phyloP scores from a whole-genome alignment of 2,797 vertebrate species.

The Emydoidea blandingii region DNA sequence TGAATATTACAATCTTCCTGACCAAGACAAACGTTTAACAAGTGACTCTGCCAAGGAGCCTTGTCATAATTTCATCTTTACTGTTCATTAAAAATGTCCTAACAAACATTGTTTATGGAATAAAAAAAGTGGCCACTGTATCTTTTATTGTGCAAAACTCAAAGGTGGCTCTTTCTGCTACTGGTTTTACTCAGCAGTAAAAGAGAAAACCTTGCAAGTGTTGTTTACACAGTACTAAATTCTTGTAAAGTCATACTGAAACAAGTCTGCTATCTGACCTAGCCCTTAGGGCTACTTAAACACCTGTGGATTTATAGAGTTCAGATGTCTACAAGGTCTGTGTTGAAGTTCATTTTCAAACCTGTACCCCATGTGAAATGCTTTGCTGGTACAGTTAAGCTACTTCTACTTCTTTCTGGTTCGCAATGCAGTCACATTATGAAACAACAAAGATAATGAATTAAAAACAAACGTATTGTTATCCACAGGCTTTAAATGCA shows the following conservation, averaged over 20 bases:
- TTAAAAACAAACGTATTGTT: constrained; percentile 49
- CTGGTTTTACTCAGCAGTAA: constrained; percentile 81
- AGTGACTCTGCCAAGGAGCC: neutral
- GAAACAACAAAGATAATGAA: constrained; percentile 51
- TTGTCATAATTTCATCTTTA: neutral
- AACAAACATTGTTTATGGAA: neutral
- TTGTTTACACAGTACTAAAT: constrained; percentile 83
- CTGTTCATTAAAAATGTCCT: constrained; percentile 12
- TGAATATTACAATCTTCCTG: neutral
- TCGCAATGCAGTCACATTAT: constrained; percentile 54
- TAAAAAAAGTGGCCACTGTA: constrained; percentile 7
- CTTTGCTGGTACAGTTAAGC: constrained; percentile 67
- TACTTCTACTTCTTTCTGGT: constrained; percentile 63
- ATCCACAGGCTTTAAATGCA: constrained; percentile 22
- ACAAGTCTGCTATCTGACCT: constrained; percentile 81
- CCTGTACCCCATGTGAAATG: constrained; percentile 72
- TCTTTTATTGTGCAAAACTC: constrained; percentile 65
- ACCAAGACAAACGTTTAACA: neutral
- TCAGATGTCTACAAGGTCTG: constrained; percentile 81
- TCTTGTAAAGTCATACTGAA: constrained; percentile 83
- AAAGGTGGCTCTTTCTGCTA: constrained; percentile 77
- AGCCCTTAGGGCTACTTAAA: constrained; percentile 83
- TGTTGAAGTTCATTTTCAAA: constrained; percentile 81
- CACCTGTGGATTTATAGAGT: constrained; percentile 86
- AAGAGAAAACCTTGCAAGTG: constrained; percentile 77